Evolutionary conservation across 1,140 invertebrate species (phyloP).

Genomic region (Plutomurus gul): DNA sequence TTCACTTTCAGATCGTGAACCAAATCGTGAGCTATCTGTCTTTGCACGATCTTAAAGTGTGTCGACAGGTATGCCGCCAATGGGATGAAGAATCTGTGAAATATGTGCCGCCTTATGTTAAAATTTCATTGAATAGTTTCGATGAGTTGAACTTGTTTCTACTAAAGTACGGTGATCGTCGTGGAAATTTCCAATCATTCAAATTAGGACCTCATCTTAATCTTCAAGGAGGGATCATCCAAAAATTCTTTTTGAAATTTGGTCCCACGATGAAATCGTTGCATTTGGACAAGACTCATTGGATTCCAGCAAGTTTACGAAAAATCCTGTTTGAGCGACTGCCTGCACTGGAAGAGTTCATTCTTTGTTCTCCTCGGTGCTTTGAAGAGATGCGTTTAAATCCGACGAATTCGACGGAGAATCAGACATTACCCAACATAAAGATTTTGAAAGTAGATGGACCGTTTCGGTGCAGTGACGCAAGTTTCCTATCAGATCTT

Average conservation of each 20-base stretch:
- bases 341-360: slow-evolving; percentile 10
- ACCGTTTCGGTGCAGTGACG: neutral
- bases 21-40: neutral
- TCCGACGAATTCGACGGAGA: neutral
- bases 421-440: neutral
- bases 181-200: neutral
- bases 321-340: slow-evolving; percentile 20
- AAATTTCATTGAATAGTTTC: neutral
- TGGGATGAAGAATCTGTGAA: neutral
- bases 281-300: neutral
- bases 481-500: neutral
- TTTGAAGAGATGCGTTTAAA: neutral
- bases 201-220: neutral
- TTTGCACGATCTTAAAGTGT: neutral
- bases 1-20: neutral
- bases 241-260: slow-evolving; percentile 4
- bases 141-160: neutral
- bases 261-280: neutral
- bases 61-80: neutral
- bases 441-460: neutral
- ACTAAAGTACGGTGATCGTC: neutral
- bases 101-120: neutral
- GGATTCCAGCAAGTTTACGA: slow-evolving; percentile 28
- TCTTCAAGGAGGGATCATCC: neutral
- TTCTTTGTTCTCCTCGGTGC: neutral